These are phyloP conservation scores for Tridacna gigas DNA, from an alignment of 2,888 invertebrate genomes.

Conservation along the genomic window DNA sequence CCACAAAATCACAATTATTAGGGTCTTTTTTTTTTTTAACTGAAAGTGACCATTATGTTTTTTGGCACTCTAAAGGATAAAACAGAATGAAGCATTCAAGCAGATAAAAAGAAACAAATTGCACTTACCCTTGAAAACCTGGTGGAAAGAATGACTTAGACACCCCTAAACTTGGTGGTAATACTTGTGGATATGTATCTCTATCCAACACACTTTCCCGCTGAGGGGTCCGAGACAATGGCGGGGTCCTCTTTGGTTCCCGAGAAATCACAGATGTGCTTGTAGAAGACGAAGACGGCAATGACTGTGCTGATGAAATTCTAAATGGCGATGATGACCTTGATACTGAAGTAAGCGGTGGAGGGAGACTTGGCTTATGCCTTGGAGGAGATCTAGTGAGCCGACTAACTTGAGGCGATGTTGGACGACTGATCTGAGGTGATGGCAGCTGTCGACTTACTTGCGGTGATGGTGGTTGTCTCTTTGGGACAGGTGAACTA, in stretches of 20 bases:
- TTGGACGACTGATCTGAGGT: conserved; percentile 2
- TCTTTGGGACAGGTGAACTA: conserved; percentile 35
- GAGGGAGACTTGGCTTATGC: conserved; percentile 22
- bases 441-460: conserved; percentile 3
- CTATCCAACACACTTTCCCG: conserved; percentile 50
- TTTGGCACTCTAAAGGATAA: not conserved
- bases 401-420: conserved; percentile 33
- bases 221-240: conserved; percentile 43
- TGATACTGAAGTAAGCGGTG: conserved; percentile 27
- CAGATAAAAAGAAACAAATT: conserved; percentile 1
- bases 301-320: conserved; percentile 19
- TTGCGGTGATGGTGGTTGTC: conserved; percentile 46
- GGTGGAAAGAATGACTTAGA: conserved; percentile 64
- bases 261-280: conserved; percentile 52
- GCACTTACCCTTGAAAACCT: conserved; percentile 53
- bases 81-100: no score
- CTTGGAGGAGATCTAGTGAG: conserved; percentile 40
- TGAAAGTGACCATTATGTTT: not conserved
- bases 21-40: no score
- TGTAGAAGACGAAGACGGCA: conserved; percentile 31
- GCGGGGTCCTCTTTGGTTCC: conserved; percentile 52
- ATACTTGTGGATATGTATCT: conserved; percentile 56
- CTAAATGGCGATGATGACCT: conserved; percentile 31
- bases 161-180: conserved; percentile 66
- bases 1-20: no score